Evolutionary conservation across 2,113 vertebrate genomes (phyloP).

Genomic region (Lepisosteus osseus): DNA sequence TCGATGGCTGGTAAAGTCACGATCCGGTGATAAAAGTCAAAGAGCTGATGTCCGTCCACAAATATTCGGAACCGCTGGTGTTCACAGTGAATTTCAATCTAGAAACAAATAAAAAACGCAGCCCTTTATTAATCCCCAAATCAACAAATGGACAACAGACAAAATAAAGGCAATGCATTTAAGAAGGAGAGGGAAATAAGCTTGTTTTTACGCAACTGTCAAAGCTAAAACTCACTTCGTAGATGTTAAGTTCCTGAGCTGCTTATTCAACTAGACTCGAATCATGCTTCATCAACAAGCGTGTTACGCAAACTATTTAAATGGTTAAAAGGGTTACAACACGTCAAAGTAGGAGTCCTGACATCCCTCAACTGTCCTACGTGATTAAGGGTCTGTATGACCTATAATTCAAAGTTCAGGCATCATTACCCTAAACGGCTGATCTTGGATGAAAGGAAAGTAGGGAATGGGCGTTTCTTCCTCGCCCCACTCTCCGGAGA

Average conservation of each 20-base stretch:
- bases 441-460: slow-evolving; percentile 96
- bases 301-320: too few species aligned
- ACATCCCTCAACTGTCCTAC: too few species aligned
- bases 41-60: slow-evolving; percentile 96
- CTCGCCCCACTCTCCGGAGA: slow-evolving; percentile 86
- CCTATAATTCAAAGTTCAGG: not conserved
- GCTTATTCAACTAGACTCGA: too few species aligned
- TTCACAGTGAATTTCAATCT: slow-evolving; percentile 98
- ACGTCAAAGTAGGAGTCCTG: too few species aligned
- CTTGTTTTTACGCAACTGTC: too few species aligned
- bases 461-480: slow-evolving; percentile 87
- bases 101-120: slow-evolving; percentile 41
- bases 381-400: too few species aligned
- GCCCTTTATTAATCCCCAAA: not conserved
- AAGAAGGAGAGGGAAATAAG: too few species aligned
- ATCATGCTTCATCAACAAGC: too few species aligned
- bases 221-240: too few species aligned
- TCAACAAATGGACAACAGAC: not conserved
- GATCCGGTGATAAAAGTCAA: slow-evolving; percentile 98
- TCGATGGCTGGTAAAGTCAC: slow-evolving; percentile 88
- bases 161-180: too few species aligned
- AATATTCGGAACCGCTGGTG: slow-evolving; percentile 97
- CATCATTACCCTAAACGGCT: slow-evolving; percentile 89
- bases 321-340: too few species aligned
- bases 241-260: too few species aligned